Conservation (phyloP, 2,113 vertebrate genomes). For the Pterophyllum scalare region DNA sequence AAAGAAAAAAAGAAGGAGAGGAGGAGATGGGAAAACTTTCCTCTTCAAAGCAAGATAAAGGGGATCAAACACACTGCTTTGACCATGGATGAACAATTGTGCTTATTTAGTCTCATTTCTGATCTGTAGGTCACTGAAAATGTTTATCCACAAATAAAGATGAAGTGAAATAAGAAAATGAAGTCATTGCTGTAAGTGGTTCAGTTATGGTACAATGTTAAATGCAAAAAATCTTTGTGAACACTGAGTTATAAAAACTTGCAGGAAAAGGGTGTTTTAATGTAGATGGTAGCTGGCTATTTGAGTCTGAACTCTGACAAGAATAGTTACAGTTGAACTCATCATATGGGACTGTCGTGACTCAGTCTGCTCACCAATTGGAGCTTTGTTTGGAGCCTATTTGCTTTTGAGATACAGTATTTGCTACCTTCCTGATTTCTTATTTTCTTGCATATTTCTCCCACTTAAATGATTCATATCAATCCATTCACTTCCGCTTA, state of each 20-base stretch:
- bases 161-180: accelerated
- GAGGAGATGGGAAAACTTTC: conserved; percentile 40
- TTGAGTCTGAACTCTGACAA: not conserved
- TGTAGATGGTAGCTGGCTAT: not conserved
- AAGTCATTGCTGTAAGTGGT: not conserved
- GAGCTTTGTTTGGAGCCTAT: not conserved
- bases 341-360: not conserved
- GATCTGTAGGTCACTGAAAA: conserved; percentile 6
- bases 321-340: too few relatives aligned
- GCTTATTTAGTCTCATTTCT: not conserved
- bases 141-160: not conserved
- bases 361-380: not conserved
- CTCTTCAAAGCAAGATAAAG: conserved; percentile 48
- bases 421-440: not conserved
- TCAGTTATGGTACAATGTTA: not conserved
- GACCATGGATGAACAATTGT: not conserved
- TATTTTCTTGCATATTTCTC: not conserved
- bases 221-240: not conserved
- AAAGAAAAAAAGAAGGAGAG: conserved; percentile 41
- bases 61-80: conserved; percentile 17
- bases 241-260: not conserved
- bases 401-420: not conserved
- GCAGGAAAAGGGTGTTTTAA: not conserved
- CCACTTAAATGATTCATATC: too few relatives aligned
- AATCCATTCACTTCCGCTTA: too few relatives aligned